phyloP scores from a whole-genome alignment of 2,888 invertebrate genomes.

The Chalcis sispes region DNA sequence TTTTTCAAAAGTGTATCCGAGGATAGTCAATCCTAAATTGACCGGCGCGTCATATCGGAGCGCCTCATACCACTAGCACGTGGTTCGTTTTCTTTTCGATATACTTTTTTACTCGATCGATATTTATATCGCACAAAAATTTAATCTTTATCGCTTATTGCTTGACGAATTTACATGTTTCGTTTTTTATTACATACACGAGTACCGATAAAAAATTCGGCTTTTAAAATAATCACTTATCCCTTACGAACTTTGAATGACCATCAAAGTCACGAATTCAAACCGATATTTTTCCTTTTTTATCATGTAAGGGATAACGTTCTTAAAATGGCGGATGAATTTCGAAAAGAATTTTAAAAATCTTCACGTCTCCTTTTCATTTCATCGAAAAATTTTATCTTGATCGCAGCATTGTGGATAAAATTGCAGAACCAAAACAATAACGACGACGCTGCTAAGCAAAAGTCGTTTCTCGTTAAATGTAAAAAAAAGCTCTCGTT shows the following conservation, averaged over 20 bases:
- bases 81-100: neutral
- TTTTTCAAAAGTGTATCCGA: constrained; percentile 12
- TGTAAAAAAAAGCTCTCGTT: neutral
- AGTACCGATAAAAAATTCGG: too few relatives aligned
- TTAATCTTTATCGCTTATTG: neutral
- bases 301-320: too few relatives aligned
- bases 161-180: neutral
- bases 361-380: constrained; percentile 45
- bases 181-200: neutral
- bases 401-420: neutral
- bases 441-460: neutral
- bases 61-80: constrained; percentile 41
- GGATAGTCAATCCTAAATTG: constrained; percentile 59
- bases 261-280: too few relatives aligned
- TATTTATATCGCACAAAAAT: too few relatives aligned
- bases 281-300: too few relatives aligned
- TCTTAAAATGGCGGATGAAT: too few relatives aligned
- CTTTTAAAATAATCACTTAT: too few relatives aligned
- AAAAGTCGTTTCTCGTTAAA: neutral
- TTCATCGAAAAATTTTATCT: neutral
- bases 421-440: constrained; percentile 18
- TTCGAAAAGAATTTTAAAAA: too few relatives aligned
- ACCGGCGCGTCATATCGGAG: constrained; percentile 56
- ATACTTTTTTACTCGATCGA: neutral
- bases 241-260: too few relatives aligned